These are phyloP conservation scores for Ischnus inquisitorius DNA, from an alignment of 2,888 invertebrate genomes.

Conservation along the genomic window DNA sequence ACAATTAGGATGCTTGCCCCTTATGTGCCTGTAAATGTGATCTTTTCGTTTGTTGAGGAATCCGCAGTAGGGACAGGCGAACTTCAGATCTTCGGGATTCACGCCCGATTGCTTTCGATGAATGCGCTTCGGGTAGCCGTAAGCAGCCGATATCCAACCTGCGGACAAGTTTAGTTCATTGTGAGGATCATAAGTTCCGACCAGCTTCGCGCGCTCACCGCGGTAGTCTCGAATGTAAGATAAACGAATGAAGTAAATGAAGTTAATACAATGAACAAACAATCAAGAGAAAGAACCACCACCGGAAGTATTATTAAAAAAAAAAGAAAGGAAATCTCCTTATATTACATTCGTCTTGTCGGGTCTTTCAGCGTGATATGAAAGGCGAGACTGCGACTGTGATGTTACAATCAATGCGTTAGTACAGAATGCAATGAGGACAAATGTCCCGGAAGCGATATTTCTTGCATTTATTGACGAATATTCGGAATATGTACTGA, in stretches of 20 bases:
- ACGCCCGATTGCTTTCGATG: background rate
- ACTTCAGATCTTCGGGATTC: conserved; percentile 73
- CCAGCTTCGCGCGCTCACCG: background rate
- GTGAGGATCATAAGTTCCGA: conserved; percentile 13
- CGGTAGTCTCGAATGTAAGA: background rate
- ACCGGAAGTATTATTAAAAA: conserved; percentile 4
- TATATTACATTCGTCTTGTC: background rate
- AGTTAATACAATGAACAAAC: background rate
- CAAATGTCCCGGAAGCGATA: background rate
- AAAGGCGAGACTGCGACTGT: background rate
- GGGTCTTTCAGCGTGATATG: background rate
- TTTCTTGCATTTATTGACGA: conserved; percentile 38
- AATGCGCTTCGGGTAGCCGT: conserved; percentile 41
- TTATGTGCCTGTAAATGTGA: conserved; percentile 87
- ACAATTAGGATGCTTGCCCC: conserved; percentile 84
- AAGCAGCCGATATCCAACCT: conserved; percentile 50
- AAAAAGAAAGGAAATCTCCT: background rate
- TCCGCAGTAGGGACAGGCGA: conserved; percentile 86
- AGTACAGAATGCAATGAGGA: background rate
- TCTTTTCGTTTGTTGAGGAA: conserved; percentile 87
- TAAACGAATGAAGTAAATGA: background rate
- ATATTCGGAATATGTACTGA: conserved; percentile 14
- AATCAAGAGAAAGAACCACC: conserved; percentile 15
- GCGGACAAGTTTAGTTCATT: conserved; percentile 59
- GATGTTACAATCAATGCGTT: background rate